Evolutionary conservation across 2,797 vertebrate species (phyloP).

Genomic region (Taeniopygia guttata): DNA sequence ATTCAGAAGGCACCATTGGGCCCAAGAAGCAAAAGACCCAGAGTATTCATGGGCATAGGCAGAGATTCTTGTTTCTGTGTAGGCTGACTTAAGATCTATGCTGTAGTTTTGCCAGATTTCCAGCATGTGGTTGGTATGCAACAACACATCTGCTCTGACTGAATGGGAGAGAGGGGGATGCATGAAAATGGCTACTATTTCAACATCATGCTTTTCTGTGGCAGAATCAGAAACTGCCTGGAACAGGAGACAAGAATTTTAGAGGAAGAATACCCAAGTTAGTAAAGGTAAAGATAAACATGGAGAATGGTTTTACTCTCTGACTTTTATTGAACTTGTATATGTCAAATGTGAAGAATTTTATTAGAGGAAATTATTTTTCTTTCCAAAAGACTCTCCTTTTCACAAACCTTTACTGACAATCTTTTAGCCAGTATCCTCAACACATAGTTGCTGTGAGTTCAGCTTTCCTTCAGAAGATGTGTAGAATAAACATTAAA

Average conservation of each 20-base stretch:
- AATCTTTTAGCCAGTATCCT: neutral
- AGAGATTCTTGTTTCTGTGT: neutral
- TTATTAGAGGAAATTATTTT: neutral
- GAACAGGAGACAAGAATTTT: neutral
- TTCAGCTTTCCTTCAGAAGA: neutral
- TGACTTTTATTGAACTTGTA: neutral
- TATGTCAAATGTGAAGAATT: neutral
- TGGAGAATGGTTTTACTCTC: neutral
- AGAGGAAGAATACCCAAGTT: neutral
- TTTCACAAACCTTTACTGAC: neutral
- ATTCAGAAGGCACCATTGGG: neutral
- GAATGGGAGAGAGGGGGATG: neutral
- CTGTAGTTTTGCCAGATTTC: slow-evolving; percentile 34
- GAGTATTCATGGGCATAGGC: neutral
- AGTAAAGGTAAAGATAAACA: neutral
- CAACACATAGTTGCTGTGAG: neutral
- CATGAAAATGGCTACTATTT: neutral
- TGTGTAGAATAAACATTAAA: neutral
- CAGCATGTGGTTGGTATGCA: slow-evolving; percentile 21
- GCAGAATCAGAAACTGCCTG: neutral
- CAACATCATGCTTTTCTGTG: neutral
- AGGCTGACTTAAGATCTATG: neutral
- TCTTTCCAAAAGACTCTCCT: neutral
- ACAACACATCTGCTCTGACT: neutral
- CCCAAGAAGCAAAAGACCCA: slow-evolving; percentile 7